Percentiles rank a stretch among this genome's conserved stretches.
phyloP scores from a whole-genome alignment of 1,140 invertebrate genomes.

The Aphaenogaster floridana region DNA sequence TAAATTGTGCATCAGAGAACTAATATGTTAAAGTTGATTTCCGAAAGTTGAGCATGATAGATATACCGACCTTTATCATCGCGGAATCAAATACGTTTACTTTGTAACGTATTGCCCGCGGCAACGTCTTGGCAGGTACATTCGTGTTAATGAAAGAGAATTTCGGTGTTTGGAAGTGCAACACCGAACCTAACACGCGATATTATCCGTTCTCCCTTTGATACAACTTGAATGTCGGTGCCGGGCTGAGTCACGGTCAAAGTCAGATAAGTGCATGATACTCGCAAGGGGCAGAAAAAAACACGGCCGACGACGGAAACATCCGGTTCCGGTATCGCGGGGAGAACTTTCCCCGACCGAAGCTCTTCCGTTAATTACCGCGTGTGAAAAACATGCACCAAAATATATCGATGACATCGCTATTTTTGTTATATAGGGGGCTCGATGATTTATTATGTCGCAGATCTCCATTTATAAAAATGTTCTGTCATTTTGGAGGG shows the following conservation, averaged over 20 bases:
- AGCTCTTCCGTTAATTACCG: constrained; percentile 80
- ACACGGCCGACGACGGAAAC: constrained; percentile 83
- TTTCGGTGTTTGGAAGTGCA: constrained; percentile 67
- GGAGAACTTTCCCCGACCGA: constrained; percentile 44
- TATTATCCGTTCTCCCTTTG: constrained; percentile 68
- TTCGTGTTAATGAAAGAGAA: constrained; percentile 69
- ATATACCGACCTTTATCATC: constrained; percentile 16
- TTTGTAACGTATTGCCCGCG: background rate
- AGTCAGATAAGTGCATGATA: constrained; percentile 80
- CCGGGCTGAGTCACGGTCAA: constrained; percentile 83
- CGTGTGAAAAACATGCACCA: constrained; percentile 17
- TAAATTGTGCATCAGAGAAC: background rate
- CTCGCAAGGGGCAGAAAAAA: constrained; percentile 62
- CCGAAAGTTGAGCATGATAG: background rate
- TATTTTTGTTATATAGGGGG: constrained; percentile 22
- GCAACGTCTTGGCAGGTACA: constrained; percentile 26
- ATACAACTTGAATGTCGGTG: constrained; percentile 70
- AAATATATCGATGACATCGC: constrained; percentile 64
- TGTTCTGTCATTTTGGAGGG: constrained; percentile 25
- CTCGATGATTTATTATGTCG: constrained; percentile 55
- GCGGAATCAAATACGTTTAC: constrained; percentile 9
- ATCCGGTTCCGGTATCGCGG: constrained; percentile 79
- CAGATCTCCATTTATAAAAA: constrained; percentile 22
- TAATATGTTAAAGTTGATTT: too few species aligned
- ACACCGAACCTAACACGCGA: constrained; percentile 72